These are phyloP conservation scores for Micromys minutus DNA, from an alignment of 2,113 vertebrate genomes.

Conservation along the genomic window DNA sequence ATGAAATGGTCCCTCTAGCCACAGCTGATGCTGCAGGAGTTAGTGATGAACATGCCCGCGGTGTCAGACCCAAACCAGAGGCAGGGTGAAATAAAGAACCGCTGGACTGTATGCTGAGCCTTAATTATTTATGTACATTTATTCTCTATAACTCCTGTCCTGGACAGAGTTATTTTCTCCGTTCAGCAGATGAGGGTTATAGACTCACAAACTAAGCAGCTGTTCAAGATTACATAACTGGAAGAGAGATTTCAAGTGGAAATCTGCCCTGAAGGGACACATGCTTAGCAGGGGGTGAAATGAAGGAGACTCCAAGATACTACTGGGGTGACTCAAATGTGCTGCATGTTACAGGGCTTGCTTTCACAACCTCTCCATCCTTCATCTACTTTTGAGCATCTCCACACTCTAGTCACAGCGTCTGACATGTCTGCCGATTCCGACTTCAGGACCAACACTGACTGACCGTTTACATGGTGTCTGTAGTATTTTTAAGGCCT, in stretches of 20 bases:
- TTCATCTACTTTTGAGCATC: neutral
- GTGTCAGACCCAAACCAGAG: neutral
- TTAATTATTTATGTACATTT: neutral
- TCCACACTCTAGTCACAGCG: neutral
- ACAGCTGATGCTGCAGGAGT: neutral
- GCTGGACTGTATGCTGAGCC: neutral
- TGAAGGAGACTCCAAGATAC: neutral
- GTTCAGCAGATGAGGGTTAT: neutral
- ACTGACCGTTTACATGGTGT: neutral
- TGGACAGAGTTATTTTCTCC: neutral
- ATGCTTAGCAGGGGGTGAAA: neutral
- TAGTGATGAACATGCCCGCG: neutral
- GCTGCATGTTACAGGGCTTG: neutral
- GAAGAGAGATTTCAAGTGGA: conserved; percentile 18
- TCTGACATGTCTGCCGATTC: neutral
- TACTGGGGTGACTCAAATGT: neutral
- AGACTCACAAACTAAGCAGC: neutral
- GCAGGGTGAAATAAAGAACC: neutral
- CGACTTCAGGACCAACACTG: neutral
- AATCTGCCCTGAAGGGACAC: neutral
- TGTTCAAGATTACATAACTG: neutral
- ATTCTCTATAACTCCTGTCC: neutral
- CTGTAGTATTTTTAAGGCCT: neutral
- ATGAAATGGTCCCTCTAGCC: neutral
- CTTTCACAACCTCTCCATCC: neutral